Conservation (phyloP, 1,140 invertebrate genomes). For the Drosophila quadrilineata region DNA sequence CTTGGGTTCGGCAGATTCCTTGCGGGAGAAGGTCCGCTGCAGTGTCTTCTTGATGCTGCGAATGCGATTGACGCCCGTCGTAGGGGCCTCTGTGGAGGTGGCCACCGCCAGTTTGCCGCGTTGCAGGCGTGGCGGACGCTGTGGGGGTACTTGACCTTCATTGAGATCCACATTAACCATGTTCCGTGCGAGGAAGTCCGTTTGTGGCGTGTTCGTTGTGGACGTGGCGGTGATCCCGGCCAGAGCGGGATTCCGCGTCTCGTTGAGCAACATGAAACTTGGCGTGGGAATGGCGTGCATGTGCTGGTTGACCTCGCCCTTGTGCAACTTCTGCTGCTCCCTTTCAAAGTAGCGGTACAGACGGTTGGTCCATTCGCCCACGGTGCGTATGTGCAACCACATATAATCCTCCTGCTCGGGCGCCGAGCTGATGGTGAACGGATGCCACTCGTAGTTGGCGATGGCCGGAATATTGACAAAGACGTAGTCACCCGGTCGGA, state of each 20-base stretch:
- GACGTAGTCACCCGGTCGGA: conserved; percentile 96
- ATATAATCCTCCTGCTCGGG: conserved; percentile 96
- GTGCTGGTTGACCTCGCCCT: conserved; percentile 82
- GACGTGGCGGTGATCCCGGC: neutral
- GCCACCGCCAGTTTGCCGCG: conserved; percentile 45
- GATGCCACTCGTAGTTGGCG: conserved; percentile 97
- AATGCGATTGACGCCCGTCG: conserved; percentile 67
- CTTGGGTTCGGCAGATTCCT: conserved; percentile 81
- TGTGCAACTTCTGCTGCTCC: conserved; percentile 88
- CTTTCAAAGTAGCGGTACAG: conserved; percentile 94
- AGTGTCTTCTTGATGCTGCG: conserved; percentile 82
- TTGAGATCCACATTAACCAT: conserved; percentile 27
- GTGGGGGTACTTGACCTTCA: conserved; percentile 40
- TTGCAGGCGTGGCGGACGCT: conserved; percentile 74
- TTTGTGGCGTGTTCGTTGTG: conserved; percentile 64
- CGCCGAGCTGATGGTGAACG: conserved; percentile 97
- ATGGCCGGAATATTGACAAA: conserved; percentile 96
- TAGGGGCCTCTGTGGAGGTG: neutral
- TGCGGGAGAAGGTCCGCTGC: conserved; percentile 83
- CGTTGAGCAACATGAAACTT: conserved; percentile 58
- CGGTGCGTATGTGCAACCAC: conserved; percentile 96
- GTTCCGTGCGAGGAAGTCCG: conserved; percentile 74
- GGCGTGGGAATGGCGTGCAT: conserved; percentile 71
- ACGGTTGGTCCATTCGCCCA: conserved; percentile 96
- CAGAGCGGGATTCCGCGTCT: conserved; percentile 53